Base-by-base conservation (phyloP, 1,140 invertebrate genomes). In the Calliphora vicina region DNA sequence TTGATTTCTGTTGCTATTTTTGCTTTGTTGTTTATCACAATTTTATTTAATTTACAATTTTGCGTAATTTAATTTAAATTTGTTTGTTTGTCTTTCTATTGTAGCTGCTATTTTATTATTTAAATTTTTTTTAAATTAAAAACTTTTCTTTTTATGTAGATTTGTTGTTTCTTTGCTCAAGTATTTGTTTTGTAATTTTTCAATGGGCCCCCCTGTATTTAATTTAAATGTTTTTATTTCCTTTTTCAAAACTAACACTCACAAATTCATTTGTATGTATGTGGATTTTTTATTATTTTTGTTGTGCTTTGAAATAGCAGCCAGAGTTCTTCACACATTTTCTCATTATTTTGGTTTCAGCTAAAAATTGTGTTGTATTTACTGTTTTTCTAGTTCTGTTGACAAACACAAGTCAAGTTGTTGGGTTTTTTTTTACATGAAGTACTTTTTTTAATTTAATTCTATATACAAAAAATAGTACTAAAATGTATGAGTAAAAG, bases 91-190 rank as follows among this genome's bases (percentile, higher is more conserved):
- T 50, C 13, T 50, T 27, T 15, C 29, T 81, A 2, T 57, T 81
- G 61, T 81, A n/a, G 13, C 23, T 27, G 9, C 25, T 81, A 13
- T 57, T 81, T 67, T 81, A 35, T 26, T 81, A 6, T 61, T 61
- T 27, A 26, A 25, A 25, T 57, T 81, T 67, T 81, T 67, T 81
- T 61, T 4, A 57, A 27, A 26, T 81, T 61, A 26, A 50, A 50
- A 61, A 45, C 4, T 17, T 81, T 67, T 35, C 9, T 81, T 81
- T 15, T 26, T 61, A 9, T 81, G 67, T 81, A 35, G 35, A 35
- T 45, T 81, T 81, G 35, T 50, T 8, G 26, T 25, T 20, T 50
- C 17, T 50, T 23, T 80, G n/a, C 17, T 80, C 45, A 50, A 50
- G 45, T 50, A 50, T 67, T 67, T 67, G 61, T 67, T 67, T 50